Evolutionary conservation across 2,797 vertebrate genomes (phyloP).

Genomic region (Siniperca obscura): DNA sequence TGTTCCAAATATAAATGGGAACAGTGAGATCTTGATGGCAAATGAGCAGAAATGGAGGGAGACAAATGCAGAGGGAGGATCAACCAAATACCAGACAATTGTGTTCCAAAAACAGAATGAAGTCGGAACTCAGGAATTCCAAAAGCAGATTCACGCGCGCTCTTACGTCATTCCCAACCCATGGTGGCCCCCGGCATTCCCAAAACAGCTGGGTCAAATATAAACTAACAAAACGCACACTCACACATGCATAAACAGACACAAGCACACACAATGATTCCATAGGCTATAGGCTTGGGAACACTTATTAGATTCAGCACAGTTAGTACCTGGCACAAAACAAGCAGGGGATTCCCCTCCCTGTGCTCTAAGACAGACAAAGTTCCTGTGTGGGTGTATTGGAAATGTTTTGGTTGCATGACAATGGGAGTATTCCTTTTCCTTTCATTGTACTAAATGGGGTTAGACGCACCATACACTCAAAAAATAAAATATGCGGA

Average conservation of each 20-base stretch:
- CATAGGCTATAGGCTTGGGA: conserved; percentile 66
- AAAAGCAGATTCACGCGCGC: conserved; percentile 70
- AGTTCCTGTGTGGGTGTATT: conserved; percentile 63
- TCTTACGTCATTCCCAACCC: conserved; percentile 79
- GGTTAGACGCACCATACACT: neutral
- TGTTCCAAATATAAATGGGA: conserved; percentile 62
- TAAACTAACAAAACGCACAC: conserved; percentile 75
- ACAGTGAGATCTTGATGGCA: conserved; percentile 53
- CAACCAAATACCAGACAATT: conserved; percentile 71
- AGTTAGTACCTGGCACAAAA: conserved; percentile 77
- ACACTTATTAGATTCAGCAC: conserved; percentile 34
- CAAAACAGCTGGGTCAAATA: conserved; percentile 81
- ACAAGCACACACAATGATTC: conserved; percentile 32
- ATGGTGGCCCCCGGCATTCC: conserved; percentile 73
- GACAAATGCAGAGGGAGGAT: conserved; percentile 68
- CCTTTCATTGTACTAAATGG: conserved; percentile 67
- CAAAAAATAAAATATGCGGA: conserved; percentile 27
- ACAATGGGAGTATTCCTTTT: conserved; percentile 63
- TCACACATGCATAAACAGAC: conserved; percentile 53
- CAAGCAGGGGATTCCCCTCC: conserved; percentile 72
- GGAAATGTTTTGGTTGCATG: conserved; percentile 68
- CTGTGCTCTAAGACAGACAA: conserved; percentile 24
- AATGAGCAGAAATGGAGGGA: conserved; percentile 36
- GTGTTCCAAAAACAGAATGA: conserved; percentile 82
- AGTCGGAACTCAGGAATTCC: conserved; percentile 78